Conservation (phyloP, 2,888 invertebrate species). For the Temnothorax unifasciatus region DNA sequence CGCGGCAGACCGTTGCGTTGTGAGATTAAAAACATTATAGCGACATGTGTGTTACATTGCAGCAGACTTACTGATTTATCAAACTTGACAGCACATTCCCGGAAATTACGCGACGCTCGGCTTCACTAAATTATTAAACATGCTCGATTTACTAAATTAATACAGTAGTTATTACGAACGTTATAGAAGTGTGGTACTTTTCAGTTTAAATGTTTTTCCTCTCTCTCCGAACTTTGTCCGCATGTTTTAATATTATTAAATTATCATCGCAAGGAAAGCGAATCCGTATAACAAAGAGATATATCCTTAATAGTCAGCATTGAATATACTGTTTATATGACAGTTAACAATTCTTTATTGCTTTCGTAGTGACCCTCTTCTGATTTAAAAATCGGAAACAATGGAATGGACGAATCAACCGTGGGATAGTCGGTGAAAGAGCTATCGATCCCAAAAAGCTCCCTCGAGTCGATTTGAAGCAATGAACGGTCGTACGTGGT, state of each 20-base stretch:
- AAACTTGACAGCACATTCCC: background rate
- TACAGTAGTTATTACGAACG: background rate
- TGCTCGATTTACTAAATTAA: background rate
- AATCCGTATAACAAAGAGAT: background rate
- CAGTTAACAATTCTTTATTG: conserved; percentile 15
- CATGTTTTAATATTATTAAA: conserved; percentile 13
- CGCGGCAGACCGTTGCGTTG: background rate
- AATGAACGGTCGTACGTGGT: conserved; percentile 64
- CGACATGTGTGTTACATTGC: background rate
- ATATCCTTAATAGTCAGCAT: conserved; percentile 7
- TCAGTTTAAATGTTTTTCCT: background rate
- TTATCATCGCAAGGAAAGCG: conserved; percentile 1
- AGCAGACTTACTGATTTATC: background rate
- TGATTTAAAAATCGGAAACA: conserved; percentile 38
- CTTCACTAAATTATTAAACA: background rate
- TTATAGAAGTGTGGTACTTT: background rate
- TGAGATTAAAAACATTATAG: conserved; percentile 16
- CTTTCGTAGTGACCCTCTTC: conserved; percentile 21
- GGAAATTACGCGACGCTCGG: background rate
- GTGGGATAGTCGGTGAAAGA: conserved; percentile 52
- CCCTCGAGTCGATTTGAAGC: conserved; percentile 64
- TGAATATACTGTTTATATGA: conserved; percentile 31
- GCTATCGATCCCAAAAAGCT: conserved; percentile 72
- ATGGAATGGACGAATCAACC: conserved; percentile 34
- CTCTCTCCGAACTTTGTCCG: background rate